Base-by-base conservation (phyloP, 2,113 vertebrate species). In the Acanthisitta chloris region DNA sequence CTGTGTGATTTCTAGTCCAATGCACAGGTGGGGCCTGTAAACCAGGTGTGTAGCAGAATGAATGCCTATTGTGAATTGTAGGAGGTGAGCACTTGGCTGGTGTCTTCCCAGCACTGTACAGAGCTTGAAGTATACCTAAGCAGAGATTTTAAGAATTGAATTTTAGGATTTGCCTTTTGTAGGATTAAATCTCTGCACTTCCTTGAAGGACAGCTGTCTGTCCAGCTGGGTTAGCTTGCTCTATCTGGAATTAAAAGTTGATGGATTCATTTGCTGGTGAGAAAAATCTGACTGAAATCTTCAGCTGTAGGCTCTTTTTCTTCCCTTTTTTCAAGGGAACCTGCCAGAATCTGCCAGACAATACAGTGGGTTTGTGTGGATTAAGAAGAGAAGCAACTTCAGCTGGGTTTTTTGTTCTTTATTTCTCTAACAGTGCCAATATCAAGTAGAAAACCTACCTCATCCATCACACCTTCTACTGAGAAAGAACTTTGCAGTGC, bases 361-460 rank as follows among this genome's bases (percentile, higher is more conserved):
- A 14, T 36, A 52, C 38, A 9, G 0, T 43, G 31, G 2, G 10
- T 55, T 86, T 73, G 17, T 87, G 11, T 79, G 77, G 73, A 23
- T 49, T 1, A 2, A 49, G 55, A 81, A 84, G 33, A 69, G 1
- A 4, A 40, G 42, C 7, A 83, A 1, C 46, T 70, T 94, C 57
- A 95, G 19, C 15, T 45, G 31, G 10, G 18, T 36, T 45, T 52
- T 71, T 66, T 92, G 26, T 80, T 78, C 11, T 71, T 42, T 61
- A 28, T 74, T 92, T 82, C 33, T 66, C 58, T 43, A 0, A 0
- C 36, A 97, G 97, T 93, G 72, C 62, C 88, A 29, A 15, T 74
- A 64, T 65, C 80, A 42, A 83, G 87, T 45, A 97, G 94, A 86
- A 98, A 97, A 90, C 33, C 43, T 77, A 19, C 45, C 24, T 85